phyloP scores from a whole-genome alignment of 2,797 vertebrate species.

The Pogonophryne albipinna region DNA sequence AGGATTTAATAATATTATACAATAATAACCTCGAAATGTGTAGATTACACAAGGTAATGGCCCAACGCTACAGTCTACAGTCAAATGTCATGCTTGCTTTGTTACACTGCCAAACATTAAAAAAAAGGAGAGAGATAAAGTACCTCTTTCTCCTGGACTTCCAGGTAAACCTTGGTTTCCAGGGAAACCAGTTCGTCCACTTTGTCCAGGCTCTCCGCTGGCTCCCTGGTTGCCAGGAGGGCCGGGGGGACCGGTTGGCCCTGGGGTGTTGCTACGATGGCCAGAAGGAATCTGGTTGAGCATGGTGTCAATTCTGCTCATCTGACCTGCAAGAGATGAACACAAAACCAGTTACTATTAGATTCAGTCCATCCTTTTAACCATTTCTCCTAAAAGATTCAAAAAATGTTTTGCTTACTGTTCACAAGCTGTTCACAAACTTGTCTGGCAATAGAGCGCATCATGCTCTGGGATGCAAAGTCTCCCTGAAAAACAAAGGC shows the following conservation, averaged over 20 bases:
- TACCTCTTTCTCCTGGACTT: conserved; percentile 94
- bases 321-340: conserved; percentile 87
- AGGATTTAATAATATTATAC: conserved; percentile 2
- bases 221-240: conserved; percentile 88
- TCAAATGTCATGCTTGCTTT: not conserved
- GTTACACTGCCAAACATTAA: not conserved
- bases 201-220: conserved; percentile 92
- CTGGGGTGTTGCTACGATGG: conserved; percentile 92
- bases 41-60: conserved; percentile 7
- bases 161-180: conserved; percentile 93
- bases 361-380: not conserved
- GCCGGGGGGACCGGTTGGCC: conserved; percentile 92
- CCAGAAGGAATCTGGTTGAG: conserved; percentile 98
- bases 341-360: not conserved
- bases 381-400: not conserved
- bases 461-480: conserved; percentile 97
- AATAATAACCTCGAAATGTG: conserved; percentile 13
- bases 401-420: conserved; percentile 83
- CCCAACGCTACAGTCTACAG: not conserved
- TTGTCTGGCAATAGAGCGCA: conserved; percentile 99
- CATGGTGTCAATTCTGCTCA: conserved; percentile 95
- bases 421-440: conserved; percentile 98
- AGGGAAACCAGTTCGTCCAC: conserved; percentile 93
- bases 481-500: conserved; percentile 89
- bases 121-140: not conserved